A percentile compares a stretch with the other conserved stretches of the same genome.
Evolutionary conservation across 2,797 vertebrate species (phyloP).

Genomic region (Percopsis omiscomaycus): DNA sequence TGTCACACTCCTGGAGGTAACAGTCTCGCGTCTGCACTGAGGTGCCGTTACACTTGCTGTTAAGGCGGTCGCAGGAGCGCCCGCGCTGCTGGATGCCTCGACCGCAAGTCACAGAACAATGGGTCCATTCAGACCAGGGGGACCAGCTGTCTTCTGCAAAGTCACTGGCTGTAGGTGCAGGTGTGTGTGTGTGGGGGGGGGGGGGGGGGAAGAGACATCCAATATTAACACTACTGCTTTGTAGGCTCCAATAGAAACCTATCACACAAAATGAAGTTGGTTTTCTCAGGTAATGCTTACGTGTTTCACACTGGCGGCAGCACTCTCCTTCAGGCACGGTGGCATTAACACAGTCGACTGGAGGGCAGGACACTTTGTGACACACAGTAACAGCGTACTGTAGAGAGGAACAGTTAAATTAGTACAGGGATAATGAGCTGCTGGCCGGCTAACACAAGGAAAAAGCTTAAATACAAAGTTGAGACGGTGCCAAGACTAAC

Average conservation of each 20-base stretch:
- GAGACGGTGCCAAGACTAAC: slow-evolving; percentile 50
- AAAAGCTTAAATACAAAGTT: slow-evolving; percentile 6
- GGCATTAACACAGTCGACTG: slow-evolving; percentile 93
- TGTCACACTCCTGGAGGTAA: slow-evolving; percentile 95
- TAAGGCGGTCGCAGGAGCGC: slow-evolving; percentile 97
- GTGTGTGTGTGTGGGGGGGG: too few species aligned
- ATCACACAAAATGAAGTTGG: background rate
- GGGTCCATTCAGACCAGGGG: slow-evolving; percentile 99
- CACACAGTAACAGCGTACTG: slow-evolving; percentile 95
- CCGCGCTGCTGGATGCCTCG: slow-evolving; percentile 96
- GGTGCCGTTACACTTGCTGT: slow-evolving; percentile 94
- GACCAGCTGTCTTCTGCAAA: slow-evolving; percentile 92
- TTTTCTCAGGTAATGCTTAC: slow-evolving; percentile 75
- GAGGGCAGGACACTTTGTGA: slow-evolving; percentile 94
- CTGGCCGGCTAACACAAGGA: slow-evolving; percentile 23
- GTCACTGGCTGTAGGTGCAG: slow-evolving; percentile 77
- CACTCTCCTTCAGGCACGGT: slow-evolving; percentile 96
- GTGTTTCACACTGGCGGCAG: slow-evolving; percentile 88
- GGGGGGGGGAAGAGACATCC: slow-evolving; percentile 7
- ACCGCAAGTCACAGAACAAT: slow-evolving; percentile 93
- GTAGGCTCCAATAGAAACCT: background rate
- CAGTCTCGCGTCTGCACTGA: slow-evolving; percentile 98
- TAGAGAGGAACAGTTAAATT: slow-evolving; percentile 44
- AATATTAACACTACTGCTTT: slow-evolving; percentile 17
- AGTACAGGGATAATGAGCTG: slow-evolving; percentile 38